phyloP scores from a whole-genome alignment of 2,888 invertebrate genomes.

The Mimachlamys varia region DNA sequence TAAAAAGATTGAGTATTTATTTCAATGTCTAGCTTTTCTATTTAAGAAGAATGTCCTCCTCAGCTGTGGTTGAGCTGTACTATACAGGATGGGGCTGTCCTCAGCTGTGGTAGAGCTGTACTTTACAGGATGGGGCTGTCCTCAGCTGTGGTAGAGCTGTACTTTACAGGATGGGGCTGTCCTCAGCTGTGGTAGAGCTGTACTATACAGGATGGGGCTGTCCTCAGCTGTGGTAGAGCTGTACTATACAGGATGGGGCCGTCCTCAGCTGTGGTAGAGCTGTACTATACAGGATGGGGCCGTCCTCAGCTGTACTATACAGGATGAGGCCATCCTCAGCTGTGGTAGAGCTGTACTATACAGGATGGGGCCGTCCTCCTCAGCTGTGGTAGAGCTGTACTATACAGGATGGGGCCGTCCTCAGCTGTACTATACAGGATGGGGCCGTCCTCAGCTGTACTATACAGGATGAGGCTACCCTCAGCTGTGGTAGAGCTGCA shows the following conservation, averaged over 20 bases:
- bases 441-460: no score
- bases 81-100: conserved; percentile 90
- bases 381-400: conserved; percentile 90
- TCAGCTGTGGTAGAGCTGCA: no score
- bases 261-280: conserved; percentile 90
- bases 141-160: conserved; percentile 90
- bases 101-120: conserved; percentile 91
- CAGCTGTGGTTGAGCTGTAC: conserved; percentile 89
- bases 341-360: conserved; percentile 90
- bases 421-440: no score
- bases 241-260: conserved; percentile 90
- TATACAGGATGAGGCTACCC: no score
- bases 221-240: conserved; percentile 91
- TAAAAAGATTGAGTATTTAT: background rate
- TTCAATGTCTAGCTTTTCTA: background rate
- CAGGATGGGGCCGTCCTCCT: no score
- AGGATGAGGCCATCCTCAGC: no score
- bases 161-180: conserved; percentile 90
- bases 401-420: conserved; percentile 90
- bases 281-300: conserved; percentile 88
- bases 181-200: conserved; percentile 91
- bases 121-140: conserved; percentile 89
- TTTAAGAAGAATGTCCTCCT: background rate
- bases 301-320: conserved; percentile 93
- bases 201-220: conserved; percentile 90